Base-by-base conservation (phyloP, 2,113 vertebrate genomes). In the Pelusios castaneus region DNA sequence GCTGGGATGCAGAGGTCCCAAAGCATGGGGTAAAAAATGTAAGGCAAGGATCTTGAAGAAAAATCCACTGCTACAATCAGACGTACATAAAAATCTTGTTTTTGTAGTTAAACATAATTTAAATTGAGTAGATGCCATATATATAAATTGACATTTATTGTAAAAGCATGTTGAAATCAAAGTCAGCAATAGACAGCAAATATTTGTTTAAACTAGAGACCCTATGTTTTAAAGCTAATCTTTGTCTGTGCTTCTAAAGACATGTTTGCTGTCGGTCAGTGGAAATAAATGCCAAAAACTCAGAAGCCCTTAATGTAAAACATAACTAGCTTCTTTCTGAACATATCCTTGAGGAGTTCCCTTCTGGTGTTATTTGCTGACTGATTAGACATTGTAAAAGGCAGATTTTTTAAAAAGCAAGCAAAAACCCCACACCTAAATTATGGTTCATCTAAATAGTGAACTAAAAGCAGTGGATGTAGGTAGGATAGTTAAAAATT, bases 131-230 rank as follows among this genome's bases (percentile, higher is more conserved):
- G 9, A 31, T 85, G n/a, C 41, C 9, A 6, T 14, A 43, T 27
- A 0, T 0, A 1, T 89, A 60, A 43, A 38, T 19, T 84, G 31
- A 1, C 89, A n/a, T 4, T 1, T 0, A 75, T 78, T 58, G 6
- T 38, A 84, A 84, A 84, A 93, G 27, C 14, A 55, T 76, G 38
- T 10, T 79, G 60, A 29, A 51, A 7, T 88, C 85, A 10, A 3
- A 21, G 91, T 92, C 54, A 88, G 83, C 80, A 92, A 60, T 67
- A 84, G 0, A 0, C 49, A 6, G 14, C 47, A 25, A 24, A 2
- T 87, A 5, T 77, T 84, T 52, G 17, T 76, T 94, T 88, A 34
- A 90, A 56, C 5, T 25, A n/a, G 10, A 75, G 84, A 85, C 75
- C 55, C 49, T 51, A 2, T 49, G 24, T 41, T 87, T 52, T 12